These are phyloP conservation scores for Papilio elwesi DNA, from an alignment of 2,888 invertebrate genomes.

Conservation along the genomic window DNA sequence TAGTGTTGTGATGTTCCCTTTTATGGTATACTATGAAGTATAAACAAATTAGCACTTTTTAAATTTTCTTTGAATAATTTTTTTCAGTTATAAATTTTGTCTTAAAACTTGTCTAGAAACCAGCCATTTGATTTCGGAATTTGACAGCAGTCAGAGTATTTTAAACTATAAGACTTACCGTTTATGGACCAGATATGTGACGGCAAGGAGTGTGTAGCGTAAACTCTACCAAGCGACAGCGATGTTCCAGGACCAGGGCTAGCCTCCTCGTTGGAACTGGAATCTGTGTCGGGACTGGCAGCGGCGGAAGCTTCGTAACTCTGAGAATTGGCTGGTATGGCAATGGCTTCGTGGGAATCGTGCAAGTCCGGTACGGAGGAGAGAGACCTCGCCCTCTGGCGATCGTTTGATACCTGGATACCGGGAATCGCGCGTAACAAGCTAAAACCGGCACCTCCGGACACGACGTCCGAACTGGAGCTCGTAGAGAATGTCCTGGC, in stretches of 20 bases:
- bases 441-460: conserved; percentile 86
- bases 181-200: conserved; percentile 97
- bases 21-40: background rate
- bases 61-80: background rate
- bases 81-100: no score
- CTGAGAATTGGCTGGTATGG: conserved; percentile 86
- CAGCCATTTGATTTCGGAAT: background rate
- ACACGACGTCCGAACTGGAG: conserved; percentile 87
- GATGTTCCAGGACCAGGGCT: conserved; percentile 70
- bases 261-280: conserved; percentile 88
- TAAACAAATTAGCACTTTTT: background rate
- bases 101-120: background rate
- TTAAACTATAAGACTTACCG: conserved; percentile 84
- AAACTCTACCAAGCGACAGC: conserved; percentile 89
- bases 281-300: conserved; percentile 87
- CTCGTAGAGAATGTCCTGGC: conserved; percentile 90
- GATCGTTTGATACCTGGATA: conserved; percentile 89
- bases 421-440: conserved; percentile 88
- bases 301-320: conserved; percentile 86
- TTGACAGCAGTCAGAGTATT: background rate
- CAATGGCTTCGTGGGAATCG: conserved; percentile 84
- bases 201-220: conserved; percentile 94
- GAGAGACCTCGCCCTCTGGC: conserved; percentile 92
- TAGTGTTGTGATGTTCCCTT: background rate
- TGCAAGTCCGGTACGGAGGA: conserved; percentile 92